These are phyloP conservation scores for Vanessa tameamea DNA, from an alignment of 1,140 invertebrate genomes.

Conservation along the genomic window DNA sequence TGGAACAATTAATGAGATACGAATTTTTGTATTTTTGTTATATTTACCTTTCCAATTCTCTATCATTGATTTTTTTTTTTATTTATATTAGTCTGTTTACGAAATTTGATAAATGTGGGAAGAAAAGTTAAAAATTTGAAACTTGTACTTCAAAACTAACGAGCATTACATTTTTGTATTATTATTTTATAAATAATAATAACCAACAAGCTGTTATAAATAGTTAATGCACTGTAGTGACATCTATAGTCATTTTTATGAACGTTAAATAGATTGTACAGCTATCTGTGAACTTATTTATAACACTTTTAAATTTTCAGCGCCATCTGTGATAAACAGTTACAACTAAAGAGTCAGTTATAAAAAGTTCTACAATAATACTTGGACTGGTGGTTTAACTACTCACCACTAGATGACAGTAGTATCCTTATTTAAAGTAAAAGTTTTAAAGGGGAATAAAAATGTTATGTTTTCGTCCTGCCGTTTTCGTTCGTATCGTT, in stretches of 20 bases:
- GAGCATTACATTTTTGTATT: too few relatives aligned
- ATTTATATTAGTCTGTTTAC: too few relatives aligned
- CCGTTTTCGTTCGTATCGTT: too few relatives aligned
- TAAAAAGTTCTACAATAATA: neutral
- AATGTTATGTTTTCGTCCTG: too few relatives aligned
- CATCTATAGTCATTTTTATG: neutral
- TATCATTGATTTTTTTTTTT: too few relatives aligned
- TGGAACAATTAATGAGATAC: slow-evolving; percentile 47
- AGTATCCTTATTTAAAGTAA: neutral
- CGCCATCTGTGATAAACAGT: neutral
- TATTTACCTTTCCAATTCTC: neutral
- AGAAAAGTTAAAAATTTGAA: too few relatives aligned
- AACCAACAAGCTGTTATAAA: too few relatives aligned
- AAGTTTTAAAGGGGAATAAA: too few relatives aligned
- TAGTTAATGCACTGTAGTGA: neutral
- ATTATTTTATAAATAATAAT: too few relatives aligned
- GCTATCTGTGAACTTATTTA: neutral
- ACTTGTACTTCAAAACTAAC: too few relatives aligned
- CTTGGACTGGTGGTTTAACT: neutral
- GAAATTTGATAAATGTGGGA: too few relatives aligned
- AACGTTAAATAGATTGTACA: too few relatives aligned
- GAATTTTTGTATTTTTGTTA: slow-evolving; percentile 34
- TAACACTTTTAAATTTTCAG: neutral
- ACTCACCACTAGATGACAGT: slow-evolving; percentile 18
- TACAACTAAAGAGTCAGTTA: neutral